Percentiles rank a stretch among this genome's conserved stretches.
Conservation (phyloP, 2,113 vertebrate species). For the Mormyrus lacerda region DNA sequence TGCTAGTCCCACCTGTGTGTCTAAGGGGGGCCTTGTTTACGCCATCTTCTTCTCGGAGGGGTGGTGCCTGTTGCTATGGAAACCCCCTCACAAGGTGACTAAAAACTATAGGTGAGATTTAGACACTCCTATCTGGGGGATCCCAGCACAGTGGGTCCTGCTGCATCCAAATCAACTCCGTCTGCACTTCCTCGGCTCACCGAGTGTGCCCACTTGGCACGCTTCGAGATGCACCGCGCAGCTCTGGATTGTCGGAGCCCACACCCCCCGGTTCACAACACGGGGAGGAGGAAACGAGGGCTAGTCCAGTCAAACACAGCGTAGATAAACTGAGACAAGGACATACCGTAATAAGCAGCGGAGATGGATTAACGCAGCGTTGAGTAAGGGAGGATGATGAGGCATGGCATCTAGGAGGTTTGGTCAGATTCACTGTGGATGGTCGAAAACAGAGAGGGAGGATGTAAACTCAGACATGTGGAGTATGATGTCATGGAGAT, state of each 20-base stretch:
- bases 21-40: not conserved
- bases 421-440: not conserved
- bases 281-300: not conserved
- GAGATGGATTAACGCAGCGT: not conserved
- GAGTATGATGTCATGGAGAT: not conserved
- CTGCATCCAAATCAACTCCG: not conserved
- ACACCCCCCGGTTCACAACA: not conserved
- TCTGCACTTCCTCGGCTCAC: not conserved
- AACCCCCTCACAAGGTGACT: not conserved
- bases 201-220: not conserved
- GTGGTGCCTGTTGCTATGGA: not conserved
- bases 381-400: not conserved
- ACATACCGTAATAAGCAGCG: not conserved
- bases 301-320: not conserved
- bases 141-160: not conserved
- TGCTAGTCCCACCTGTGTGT: not conserved
- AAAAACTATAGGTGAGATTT: not conserved
- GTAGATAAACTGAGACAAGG: not conserved
- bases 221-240: not conserved
- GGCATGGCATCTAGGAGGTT: not conserved
- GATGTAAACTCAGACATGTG: not conserved
- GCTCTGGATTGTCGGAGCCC: not conserved
- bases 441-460: not conserved
- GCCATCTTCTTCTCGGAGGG: not conserved
- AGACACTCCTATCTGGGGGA: not conserved